Evolutionary conservation across 2,113 vertebrate species (phyloP), one percentile per base, ranked within the genome.

Genomic region (Axis porcinus): DNA sequence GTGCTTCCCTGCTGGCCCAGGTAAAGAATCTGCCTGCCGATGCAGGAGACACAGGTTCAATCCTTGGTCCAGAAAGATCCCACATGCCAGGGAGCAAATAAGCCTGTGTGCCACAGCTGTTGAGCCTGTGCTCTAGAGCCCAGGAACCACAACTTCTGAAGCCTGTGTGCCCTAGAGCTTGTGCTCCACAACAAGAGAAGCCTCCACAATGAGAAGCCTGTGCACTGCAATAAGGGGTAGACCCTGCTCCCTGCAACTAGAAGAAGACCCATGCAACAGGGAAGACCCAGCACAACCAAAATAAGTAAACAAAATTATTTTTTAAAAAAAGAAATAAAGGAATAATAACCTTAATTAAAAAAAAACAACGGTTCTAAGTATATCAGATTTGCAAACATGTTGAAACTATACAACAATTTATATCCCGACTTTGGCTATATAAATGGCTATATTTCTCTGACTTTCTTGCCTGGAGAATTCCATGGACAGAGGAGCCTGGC

Each of bases 361-460:
- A 76, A 78, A 23, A 40, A 0, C 62, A 25, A 45, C 21, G 47
- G 64, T 82, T 96, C 27, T 94, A 43, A 83, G 54, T 58, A 93
- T 43, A 64, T 91, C 19, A 81, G 60, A 88, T 76, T 90, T 94
- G 93, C 90, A 95, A 81, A 2, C 47, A 55, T 94, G 87, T 62
- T 96, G 25, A 74, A 87, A 96, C 10, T 40, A 87, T 19, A 52
- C 7, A 92, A 83, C 96, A 79, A 79, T 94, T 85, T 97, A 79
- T 96, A 95, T 87, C 57, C 94, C 11, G 11, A 27, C 74, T 84
- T 76, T 43, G 70, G 70, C 36, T 76, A 43, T 43, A 74, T 74
- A 74, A 74, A 43, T 74, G 36, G 6, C 36, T 43, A 40, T 43
- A 76, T 76, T 76, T 76, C 70, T 43, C 70, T 74, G 70, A 14